Percentiles rank a stretch among this genome's conserved stretches.
Evolutionary conservation across 2,113 vertebrate species (phyloP).

Genomic region (Strix uralensis): DNA sequence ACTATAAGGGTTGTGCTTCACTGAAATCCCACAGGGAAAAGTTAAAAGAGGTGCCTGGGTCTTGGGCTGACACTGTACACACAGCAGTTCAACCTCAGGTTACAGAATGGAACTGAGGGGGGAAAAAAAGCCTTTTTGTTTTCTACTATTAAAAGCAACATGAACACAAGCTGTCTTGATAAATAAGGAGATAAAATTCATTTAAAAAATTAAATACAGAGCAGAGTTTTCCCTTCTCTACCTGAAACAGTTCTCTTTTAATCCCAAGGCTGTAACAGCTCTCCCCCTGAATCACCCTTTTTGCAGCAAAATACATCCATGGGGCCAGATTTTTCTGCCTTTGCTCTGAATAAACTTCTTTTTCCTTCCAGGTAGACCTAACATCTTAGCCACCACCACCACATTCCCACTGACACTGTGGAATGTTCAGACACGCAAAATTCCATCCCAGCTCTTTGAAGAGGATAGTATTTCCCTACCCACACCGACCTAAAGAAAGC

Average conservation of each 20-base stretch:
- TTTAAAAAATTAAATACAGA: neutral
- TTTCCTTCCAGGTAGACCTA: neutral
- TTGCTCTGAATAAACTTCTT: neutral
- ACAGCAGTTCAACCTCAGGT: neutral
- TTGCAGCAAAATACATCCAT: neutral
- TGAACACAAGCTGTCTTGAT: neutral
- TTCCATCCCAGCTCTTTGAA: neutral
- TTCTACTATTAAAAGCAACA: neutral
- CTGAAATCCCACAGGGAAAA: neutral
- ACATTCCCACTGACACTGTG: neutral
- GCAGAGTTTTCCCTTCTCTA: neutral
- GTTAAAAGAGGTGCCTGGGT: neutral
- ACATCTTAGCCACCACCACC: neutral
- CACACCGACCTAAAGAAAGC: conserved; percentile 17
- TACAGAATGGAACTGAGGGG: neutral
- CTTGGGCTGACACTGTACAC: neutral
- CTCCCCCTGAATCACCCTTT: neutral
- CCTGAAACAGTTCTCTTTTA: neutral
- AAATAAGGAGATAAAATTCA: neutral
- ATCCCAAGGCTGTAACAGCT: neutral
- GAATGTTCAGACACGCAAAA: neutral
- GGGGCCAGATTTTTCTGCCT: neutral
- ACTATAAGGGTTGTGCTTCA: neutral
- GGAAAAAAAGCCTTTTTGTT: neutral
- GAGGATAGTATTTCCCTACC: neutral